These are phyloP conservation scores for Montipora cactus DNA, from an alignment of 64 coral and sea anemone genomes.

Conservation along the genomic window DNA sequence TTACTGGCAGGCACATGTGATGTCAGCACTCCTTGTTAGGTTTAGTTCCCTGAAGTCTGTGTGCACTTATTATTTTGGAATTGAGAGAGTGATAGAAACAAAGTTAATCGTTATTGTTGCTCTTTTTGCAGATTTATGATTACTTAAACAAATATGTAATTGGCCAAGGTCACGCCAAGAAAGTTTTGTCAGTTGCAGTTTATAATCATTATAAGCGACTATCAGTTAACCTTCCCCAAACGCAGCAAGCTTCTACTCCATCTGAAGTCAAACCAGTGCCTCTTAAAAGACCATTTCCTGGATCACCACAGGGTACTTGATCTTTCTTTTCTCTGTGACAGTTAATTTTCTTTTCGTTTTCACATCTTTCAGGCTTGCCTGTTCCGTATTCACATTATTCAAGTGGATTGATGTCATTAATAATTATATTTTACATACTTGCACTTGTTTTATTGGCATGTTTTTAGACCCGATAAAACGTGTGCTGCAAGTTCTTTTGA, in stretches of 20 bases:
- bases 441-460: too few species aligned
- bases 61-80: too few species aligned
- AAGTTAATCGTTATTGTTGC: not conserved
- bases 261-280: constrained; percentile 88
- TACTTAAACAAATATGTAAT: constrained; percentile 97
- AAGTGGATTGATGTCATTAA: too few species aligned
- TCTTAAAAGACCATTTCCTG: constrained; percentile 73
- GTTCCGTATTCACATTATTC: too few species aligned
- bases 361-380: too few species aligned
- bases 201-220: constrained; percentile 98
- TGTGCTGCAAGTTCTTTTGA: too few species aligned
- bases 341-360: not conserved
- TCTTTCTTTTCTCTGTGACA: not conserved
- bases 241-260: constrained; percentile 51
- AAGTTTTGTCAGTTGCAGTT: constrained; percentile 94
- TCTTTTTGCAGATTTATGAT: constrained; percentile 86
- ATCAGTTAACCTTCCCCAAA: constrained; percentile 83
- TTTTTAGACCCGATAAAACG: too few species aligned
- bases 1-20: too few species aligned
- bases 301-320: constrained; percentile 69
- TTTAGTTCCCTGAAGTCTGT: too few species aligned
- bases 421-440: too few species aligned
- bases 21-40: too few species aligned
- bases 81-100: not conserved
- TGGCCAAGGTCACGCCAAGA: constrained; percentile 95